Evolutionary conservation across 2,888 invertebrate species (phyloP).

Genomic region (Balanococcus diminutus): DNA sequence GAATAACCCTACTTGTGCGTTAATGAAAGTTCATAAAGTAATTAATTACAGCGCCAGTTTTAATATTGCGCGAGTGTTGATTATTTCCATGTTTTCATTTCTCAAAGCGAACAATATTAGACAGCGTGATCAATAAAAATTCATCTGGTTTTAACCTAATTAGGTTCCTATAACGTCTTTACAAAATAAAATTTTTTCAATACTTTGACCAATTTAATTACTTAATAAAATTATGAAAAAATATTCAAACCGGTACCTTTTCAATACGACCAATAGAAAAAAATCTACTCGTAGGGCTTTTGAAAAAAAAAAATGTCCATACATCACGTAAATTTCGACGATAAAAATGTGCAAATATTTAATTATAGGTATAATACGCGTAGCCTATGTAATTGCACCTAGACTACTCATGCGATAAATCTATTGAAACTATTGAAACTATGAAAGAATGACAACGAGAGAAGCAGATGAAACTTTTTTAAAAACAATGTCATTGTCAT

Average conservation of each 20-base stretch:
- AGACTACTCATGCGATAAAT: not conserved
- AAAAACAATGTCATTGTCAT: conserved; percentile 33
- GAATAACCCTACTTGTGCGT: not conserved
- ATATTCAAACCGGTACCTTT: not conserved
- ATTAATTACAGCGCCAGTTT: not conserved
- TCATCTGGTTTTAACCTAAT: not conserved
- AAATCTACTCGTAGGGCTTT: too few species aligned
- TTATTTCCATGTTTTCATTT: conserved; percentile 25
- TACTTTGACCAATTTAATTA: not conserved
- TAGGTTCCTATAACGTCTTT: not conserved
- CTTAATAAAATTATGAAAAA: not conserved
- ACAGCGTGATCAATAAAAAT: not conserved
- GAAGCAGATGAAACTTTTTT: not conserved
- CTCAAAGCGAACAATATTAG: not conserved
- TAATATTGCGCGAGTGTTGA: not conserved
- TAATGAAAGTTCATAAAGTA: conserved; percentile 29
- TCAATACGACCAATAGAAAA: too few species aligned
- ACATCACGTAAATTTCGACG: too few species aligned
- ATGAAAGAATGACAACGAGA: not conserved
- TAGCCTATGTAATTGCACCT: not conserved
- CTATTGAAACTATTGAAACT: not conserved
- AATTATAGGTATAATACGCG: not conserved
- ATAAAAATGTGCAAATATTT: not conserved
- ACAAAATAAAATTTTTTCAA: not conserved
- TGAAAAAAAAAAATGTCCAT: not conserved